A percentile compares a stretch with the other conserved stretches of the same genome.
Evolutionary conservation across 1,140 invertebrate genomes (phyloP).

Genomic region (Gonioctena quinquepunctata): DNA sequence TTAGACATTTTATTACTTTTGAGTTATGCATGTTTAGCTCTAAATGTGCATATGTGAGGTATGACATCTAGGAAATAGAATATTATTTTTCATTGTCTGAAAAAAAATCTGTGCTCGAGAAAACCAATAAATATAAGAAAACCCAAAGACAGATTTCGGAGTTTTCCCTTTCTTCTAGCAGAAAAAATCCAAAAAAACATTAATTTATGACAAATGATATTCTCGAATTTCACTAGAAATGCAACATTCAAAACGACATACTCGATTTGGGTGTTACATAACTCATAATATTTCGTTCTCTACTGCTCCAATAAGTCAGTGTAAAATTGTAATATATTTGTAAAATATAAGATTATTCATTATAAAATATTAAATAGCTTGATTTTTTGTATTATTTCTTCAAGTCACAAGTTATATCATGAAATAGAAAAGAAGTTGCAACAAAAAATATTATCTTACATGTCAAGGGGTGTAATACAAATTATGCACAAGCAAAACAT

Average conservation of each 20-base stretch:
- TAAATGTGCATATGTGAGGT: slow-evolving; percentile 26
- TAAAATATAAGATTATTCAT: slow-evolving; percentile 47
- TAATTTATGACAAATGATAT: no score
- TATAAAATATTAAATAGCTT: slow-evolving; percentile 41
- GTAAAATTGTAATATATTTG: slow-evolving; percentile 50
- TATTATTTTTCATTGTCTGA: neutral
- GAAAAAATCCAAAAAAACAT: no score
- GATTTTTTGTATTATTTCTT: slow-evolving; percentile 15
- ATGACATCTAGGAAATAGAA: neutral
- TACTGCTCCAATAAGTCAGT: slow-evolving; percentile 39
- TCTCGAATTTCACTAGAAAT: no score
- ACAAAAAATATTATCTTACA: no score
- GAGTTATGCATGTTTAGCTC: slow-evolving; percentile 13
- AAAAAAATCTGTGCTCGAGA: no score
- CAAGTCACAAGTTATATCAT: neutral
- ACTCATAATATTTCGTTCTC: slow-evolving; percentile 39
- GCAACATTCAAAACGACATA: neutral
- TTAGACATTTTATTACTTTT: slow-evolving; percentile 8
- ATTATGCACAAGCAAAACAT: no score
- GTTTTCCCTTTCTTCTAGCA: no score
- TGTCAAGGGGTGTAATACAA: no score
- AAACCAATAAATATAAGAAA: no score
- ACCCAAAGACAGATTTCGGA: no score
- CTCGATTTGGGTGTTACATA: neutral
- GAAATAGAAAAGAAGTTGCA: neutral